Conservation (phyloP, 30 jellyfish, hydroid and myxozoan species). For the Turritopsis dohrnii region DNA sequence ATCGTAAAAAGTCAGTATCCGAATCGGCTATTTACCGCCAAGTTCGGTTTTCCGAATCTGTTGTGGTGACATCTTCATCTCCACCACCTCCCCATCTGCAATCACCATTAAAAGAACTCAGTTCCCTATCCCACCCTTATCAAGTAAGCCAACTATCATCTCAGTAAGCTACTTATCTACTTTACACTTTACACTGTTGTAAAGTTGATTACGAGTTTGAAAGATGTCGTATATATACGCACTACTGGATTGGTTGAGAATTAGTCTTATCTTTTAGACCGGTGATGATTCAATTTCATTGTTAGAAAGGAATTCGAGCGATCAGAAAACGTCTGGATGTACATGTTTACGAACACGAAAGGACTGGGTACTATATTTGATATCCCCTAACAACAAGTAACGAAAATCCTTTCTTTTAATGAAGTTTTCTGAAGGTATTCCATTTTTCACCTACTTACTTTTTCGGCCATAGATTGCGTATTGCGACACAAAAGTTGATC, state of each 20-base stretch:
- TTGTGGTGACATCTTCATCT: background rate
- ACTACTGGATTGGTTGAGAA: too few species aligned
- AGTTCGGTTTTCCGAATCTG: background rate
- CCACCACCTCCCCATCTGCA: too few species aligned
- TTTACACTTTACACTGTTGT: too few species aligned
- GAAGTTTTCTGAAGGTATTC: background rate
- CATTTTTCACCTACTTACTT: background rate
- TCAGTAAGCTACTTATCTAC: background rate
- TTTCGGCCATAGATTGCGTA: conserved; percentile 44
- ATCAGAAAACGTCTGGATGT: background rate
- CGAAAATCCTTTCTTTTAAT: background rate
- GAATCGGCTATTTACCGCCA: conserved; percentile 18
- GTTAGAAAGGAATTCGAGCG: background rate
- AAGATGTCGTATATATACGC: too few species aligned
- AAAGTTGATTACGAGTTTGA: too few species aligned
- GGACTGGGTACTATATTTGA: conserved; percentile 46
- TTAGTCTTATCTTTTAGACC: too few species aligned
- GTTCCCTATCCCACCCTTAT: background rate
- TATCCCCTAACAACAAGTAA: conserved; percentile 71
- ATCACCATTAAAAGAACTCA: background rate
- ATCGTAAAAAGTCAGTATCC: conserved; percentile 17
- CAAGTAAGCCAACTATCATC: background rate
- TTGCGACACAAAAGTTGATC: conserved; percentile 16
- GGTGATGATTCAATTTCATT: background rate
- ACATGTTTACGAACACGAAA: conserved; percentile 36